Conservation (phyloP, 2,888 invertebrate species). For the Tetanocera ferruginea region DNA sequence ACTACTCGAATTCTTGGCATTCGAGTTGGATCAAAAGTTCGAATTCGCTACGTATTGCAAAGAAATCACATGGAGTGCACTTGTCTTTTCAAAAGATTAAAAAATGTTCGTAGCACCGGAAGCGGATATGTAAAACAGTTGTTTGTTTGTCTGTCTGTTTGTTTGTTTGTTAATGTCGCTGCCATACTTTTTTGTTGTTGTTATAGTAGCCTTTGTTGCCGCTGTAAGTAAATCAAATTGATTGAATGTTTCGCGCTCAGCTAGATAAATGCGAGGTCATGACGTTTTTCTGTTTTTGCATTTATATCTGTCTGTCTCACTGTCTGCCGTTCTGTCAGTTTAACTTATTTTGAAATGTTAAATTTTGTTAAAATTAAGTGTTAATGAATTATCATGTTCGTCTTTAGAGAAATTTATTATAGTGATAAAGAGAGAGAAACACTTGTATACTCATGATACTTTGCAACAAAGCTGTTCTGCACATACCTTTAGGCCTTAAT, state of each 20-base stretch:
- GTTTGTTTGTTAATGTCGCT: not conserved
- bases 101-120: not conserved
- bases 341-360: too few species aligned
- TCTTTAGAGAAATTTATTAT: not conserved
- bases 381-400: too few species aligned
- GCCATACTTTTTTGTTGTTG: not conserved
- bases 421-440: not conserved
- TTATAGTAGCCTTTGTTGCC: not conserved
- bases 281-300: too few species aligned
- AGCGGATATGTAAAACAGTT: slow-evolving; percentile 8
- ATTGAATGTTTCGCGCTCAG: not conserved
- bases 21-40: not conserved
- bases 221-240: not conserved
- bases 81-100: not conserved
- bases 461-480: not conserved
- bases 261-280: too few species aligned
- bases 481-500: not conserved
- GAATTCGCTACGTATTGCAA: not conserved
- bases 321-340: too few species aligned
- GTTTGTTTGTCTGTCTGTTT: not conserved
- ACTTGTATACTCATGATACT: not conserved
- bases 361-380: too few species aligned
- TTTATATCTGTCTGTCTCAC: too few species aligned
- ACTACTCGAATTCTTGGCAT: not conserved
- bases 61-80: too few species aligned